Evolutionary conservation across 2,797 vertebrate species (phyloP), one percentile per base, ranked within the genome.

Genomic region (Falco berigora): DNA sequence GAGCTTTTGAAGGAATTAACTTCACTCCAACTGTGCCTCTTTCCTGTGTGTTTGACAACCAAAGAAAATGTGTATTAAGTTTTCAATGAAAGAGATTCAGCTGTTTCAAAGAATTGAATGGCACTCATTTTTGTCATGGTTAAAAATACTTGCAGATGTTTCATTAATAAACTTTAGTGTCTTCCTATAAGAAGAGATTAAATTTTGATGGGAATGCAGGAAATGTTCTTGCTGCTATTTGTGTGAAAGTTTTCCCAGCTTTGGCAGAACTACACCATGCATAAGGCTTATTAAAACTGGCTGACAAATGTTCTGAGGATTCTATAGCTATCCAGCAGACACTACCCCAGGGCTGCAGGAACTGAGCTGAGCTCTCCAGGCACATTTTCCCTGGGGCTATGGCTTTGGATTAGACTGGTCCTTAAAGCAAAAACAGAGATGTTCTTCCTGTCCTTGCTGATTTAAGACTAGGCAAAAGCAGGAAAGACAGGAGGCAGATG

Each of bases 131-230:
- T 74, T 94, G 72, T 94, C 85, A 76, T 86, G 46, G 81, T 95
- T 95, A 92, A 92, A 94, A 95, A 88, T 91, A 86, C 77, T 86
- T 96, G 87, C 87, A 94, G 92, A 93, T 90, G 76, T 96, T 96
- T 88, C 82, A 61, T 91, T 95, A 95, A 85, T 91, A 87, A 96
- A 92, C 86, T 86, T 38, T 62, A 86, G 56, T 69, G 58, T 86
- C 66, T 34, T 94, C 79, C 69, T 93, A 50, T 80, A 49, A 85
- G 80, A 94, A 78, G 46, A 91, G 73, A 85, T 90, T 64, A 86
- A 87, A 78, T 68, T 92, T 93, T 88, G 82, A 86, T 68, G 69
- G 86, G 69, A 88, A 88, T 77, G 69, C 92, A 86, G 94, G 91
- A 96, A 91, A 61, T 64, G 64, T 80, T 97, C 83, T 88, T 93